Conservation (phyloP, 2,797 vertebrate genomes). For the Thamnophis elegans region DNA sequence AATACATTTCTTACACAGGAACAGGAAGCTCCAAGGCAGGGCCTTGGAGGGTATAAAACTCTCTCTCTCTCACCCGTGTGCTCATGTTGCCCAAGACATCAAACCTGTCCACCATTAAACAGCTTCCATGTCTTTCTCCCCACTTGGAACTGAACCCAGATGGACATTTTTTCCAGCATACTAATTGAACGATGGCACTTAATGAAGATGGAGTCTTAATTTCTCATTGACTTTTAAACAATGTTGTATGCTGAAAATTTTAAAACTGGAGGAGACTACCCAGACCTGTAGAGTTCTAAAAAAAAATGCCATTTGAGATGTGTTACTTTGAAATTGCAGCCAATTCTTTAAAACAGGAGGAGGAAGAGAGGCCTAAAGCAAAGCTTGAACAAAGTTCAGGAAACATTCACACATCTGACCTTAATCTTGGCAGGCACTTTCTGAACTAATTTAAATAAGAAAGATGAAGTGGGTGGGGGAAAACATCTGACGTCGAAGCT, state of each 20-base stretch:
- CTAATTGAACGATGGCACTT: not conserved
- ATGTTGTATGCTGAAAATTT: not conserved
- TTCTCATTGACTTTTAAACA: not conserved
- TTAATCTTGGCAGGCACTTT: not conserved
- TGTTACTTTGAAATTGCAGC: not conserved
- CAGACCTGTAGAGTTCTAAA: not conserved
- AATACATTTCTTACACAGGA: no score
- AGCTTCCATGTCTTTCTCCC: no score
- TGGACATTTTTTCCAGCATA: not conserved
- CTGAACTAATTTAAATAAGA: slow-evolving; percentile 15
- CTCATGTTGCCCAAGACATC: no score
- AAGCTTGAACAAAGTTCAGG: not conserved
- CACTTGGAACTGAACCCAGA: no score
- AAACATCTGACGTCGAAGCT: slow-evolving; percentile 11
- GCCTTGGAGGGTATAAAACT: no score
- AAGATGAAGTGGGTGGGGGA: not conserved
- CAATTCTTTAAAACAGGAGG: not conserved
- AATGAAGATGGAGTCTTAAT: not conserved
- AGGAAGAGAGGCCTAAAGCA: not conserved
- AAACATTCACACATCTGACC: not conserved
- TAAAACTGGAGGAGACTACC: not conserved
- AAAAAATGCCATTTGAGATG: not conserved
- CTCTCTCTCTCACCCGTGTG: no score
- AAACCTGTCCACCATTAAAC: no score
- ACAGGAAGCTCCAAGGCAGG: no score